phyloP scores from a whole-genome alignment of 1,140 invertebrate species.

The Thaumatotibia leucotreta region DNA sequence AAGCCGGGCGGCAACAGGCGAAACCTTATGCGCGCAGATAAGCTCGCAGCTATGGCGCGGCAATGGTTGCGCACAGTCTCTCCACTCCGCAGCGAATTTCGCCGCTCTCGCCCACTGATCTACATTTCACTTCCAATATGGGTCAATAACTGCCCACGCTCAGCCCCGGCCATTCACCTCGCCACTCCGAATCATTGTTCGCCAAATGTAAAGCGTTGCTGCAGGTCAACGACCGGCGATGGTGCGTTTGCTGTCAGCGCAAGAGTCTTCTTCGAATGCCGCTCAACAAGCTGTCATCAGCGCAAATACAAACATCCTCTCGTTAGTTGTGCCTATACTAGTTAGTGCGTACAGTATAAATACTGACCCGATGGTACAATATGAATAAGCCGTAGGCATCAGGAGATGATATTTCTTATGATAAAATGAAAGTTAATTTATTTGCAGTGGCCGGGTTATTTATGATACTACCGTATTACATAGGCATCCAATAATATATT shows the following conservation, averaged over 20 bases:
- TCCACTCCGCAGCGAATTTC: conserved; percentile 64
- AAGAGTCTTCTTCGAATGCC: conserved; percentile 63
- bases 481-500: no score
- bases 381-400: neutral
- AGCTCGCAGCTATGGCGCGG: conserved; percentile 1
- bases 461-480: no score
- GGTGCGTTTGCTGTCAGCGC: conserved; percentile 52
- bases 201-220: conserved; percentile 68
- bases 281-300: conserved; percentile 51
- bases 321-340: conserved; percentile 21
- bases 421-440: no score
- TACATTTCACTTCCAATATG: conserved; percentile 75
- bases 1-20: neutral
- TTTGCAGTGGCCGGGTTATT: no score
- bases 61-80: conserved; percentile 25
- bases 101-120: conserved; percentile 75
- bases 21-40: neutral
- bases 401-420: neutral
- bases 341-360: conserved; percentile 22
- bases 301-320: conserved; percentile 53
- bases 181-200: conserved; percentile 74
- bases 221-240: conserved; percentile 52
- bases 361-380: conserved; percentile 12
- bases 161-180: conserved; percentile 73
- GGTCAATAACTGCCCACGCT: conserved; percentile 75